These are phyloP conservation scores for Tragelaphus buxtoni DNA, from an alignment of 2,113 vertebrate genomes.

Conservation along the genomic window DNA sequence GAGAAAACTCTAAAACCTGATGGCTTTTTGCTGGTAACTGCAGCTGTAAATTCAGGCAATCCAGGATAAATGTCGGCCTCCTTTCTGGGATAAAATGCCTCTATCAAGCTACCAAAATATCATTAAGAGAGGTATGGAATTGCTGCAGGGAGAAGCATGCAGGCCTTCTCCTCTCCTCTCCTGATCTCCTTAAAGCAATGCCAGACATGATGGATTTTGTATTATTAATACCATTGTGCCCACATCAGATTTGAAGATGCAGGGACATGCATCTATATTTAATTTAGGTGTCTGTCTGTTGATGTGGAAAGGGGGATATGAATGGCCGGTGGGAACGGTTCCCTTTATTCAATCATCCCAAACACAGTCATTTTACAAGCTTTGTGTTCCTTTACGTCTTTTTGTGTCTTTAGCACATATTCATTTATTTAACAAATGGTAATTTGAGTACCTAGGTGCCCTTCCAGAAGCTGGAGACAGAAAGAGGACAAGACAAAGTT, in stretches of 20 bases:
- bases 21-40: constrained; percentile 48
- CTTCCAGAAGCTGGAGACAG: background rate
- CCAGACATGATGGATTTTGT: background rate
- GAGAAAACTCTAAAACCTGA: constrained; percentile 50
- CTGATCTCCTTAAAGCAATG: constrained; percentile 14
- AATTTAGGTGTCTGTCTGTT: background rate
- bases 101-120: constrained; percentile 15
- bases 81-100: constrained; percentile 58
- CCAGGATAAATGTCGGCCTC: constrained; percentile 9
- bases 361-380: background rate
- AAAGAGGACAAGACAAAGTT: background rate
- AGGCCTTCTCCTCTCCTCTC: background rate
- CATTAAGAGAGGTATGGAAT: background rate
- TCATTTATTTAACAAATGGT: background rate
- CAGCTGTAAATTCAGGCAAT: constrained; percentile 66
- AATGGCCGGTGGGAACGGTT: background rate
- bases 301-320: background rate
- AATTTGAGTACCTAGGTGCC: background rate
- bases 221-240: constrained; percentile 23
- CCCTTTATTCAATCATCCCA: background rate
- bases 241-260: background rate
- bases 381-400: background rate
- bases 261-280: constrained; percentile 32
- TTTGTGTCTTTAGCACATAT: background rate
- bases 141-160: background rate